Base-by-base conservation (phyloP, 2,113 vertebrate species). In the Aphelocoma coerulescens region DNA sequence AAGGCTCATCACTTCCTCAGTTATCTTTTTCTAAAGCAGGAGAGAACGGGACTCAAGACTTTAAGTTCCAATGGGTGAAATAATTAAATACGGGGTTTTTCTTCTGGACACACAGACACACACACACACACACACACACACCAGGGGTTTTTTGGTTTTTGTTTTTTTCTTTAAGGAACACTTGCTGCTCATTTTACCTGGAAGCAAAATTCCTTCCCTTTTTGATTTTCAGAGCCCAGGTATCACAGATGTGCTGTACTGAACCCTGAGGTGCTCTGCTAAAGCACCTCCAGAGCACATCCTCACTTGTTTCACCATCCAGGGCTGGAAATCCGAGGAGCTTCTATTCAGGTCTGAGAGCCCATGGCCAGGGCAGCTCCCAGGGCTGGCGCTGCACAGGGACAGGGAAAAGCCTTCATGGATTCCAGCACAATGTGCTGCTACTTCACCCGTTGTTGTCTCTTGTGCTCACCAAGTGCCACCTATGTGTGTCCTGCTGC, bases 391-490 rank as follows among this genome's bases (percentile, higher is more conserved):
- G 1, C 46, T 1, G 2, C 80, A 18, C 10, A 0, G 32, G 39
- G 46, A 48, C 32, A 12, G 46, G 21, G 75, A 62, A 92, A 92
- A 88, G 4, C 65, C 81, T 52, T 26, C 41, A 6, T 0, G 14
- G 77, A 61, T 77, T 68, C 32, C 86, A 81, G 52, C 57, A 78
- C 35, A 30, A 14, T 0, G 1, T 20, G 39, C 32, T 94, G 79
- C 63, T 66, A 0, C 54, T 62, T 83, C 73, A 83, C 20, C 35
- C 63, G 27, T 92, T 67, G 8, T 2, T 74, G 65, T 80, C 51
- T 46, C 72, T 30, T 2, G 1, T 1, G 1, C 49, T 55, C 2
- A 2, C 32, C 37, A 55, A 1, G 1, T 10, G 67, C 63, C 75
- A 22, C 17, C 37, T 10, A 2, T 16, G 23, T 7, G 1, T 69